Percentiles rank a stretch among this genome's conserved stretches.
phyloP scores from a whole-genome alignment of 2,797 vertebrate species.

The Etheostoma nigrum region DNA sequence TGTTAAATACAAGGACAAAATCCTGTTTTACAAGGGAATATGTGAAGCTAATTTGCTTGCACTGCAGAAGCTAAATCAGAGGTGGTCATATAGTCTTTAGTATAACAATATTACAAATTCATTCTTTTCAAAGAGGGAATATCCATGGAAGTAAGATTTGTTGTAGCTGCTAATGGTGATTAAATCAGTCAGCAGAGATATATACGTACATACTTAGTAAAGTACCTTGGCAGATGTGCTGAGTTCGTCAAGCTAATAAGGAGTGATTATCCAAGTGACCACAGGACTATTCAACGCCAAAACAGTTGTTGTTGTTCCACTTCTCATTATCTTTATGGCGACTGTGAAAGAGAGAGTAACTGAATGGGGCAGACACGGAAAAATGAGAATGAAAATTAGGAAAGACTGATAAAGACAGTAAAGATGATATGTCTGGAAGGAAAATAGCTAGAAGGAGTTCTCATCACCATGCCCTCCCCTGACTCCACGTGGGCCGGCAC shows the following conservation, averaged over 20 bases:
- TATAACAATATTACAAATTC: background rate
- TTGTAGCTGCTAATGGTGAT: background rate
- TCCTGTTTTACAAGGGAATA: background rate
- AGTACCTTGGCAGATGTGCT: background rate
- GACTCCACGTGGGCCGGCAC: constrained; percentile 30
- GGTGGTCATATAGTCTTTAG: too few relatives aligned
- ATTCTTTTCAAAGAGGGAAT: background rate
- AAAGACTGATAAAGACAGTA: constrained; percentile 1
- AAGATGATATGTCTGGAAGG: constrained; percentile 13
- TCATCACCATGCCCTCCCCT: constrained; percentile 23
- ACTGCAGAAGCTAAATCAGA: background rate
- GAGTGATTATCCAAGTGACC: constrained; percentile 26
- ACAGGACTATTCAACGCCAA: constrained; percentile 11
- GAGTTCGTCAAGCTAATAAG: constrained; percentile 37
- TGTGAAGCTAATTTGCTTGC: background rate
- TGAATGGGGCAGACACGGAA: background rate
- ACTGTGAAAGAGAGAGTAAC: background rate
- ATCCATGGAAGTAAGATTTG: background rate
- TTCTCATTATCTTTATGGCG: constrained; percentile 6
- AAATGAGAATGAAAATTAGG: background rate
- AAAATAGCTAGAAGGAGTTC: constrained; percentile 40
- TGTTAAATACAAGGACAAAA: background rate
- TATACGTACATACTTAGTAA: background rate
- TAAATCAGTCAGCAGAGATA: constrained; percentile 16
- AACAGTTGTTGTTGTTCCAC: constrained; percentile 7